These are phyloP conservation scores for Leptodactylus fallax DNA, from an alignment of 2,797 vertebrate genomes.

Conservation along the genomic window DNA sequence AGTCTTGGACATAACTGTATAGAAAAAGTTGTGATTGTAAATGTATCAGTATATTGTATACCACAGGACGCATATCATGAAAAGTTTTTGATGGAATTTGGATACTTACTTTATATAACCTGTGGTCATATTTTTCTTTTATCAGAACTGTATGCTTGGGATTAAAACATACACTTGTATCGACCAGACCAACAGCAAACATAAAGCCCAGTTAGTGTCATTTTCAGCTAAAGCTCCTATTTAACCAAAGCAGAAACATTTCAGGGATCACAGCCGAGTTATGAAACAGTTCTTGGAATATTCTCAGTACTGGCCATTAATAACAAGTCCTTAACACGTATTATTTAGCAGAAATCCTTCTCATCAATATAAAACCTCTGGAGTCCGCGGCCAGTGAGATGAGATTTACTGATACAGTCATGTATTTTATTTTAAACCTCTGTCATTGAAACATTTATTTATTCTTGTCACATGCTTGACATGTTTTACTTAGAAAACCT, in stretches of 20 bases:
- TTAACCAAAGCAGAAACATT: slow-evolving; percentile 40
- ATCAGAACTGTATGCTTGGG: not conserved
- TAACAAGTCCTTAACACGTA: slow-evolving; percentile 30
- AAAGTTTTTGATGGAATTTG: too few species aligned
- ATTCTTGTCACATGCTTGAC: slow-evolving; percentile 47
- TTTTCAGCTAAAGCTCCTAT: slow-evolving; percentile 14
- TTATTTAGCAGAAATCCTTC: slow-evolving; percentile 29
- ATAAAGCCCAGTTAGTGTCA: not conserved
- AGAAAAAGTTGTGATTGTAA: too few species aligned
- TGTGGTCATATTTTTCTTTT: too few species aligned
- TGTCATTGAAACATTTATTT: slow-evolving; percentile 46
- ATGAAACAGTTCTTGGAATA: slow-evolving; percentile 56
- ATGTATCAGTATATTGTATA: too few species aligned
- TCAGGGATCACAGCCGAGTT: slow-evolving; percentile 46
- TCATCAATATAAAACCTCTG: slow-evolving; percentile 16
- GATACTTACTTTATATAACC: too few species aligned
- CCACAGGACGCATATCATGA: too few species aligned
- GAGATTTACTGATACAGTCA: slow-evolving; percentile 20
- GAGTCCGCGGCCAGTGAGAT: not conserved
- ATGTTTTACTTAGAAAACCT: slow-evolving; percentile 43
- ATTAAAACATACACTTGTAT: not conserved
- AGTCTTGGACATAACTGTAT: too few species aligned
- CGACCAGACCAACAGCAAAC: slow-evolving; percentile 1
- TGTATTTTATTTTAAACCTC: slow-evolving; percentile 6
- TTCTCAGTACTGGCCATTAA: slow-evolving; percentile 43